Conservation (phyloP, 2,113 vertebrate genomes). For the Eulacestoma nigropectus region DNA sequence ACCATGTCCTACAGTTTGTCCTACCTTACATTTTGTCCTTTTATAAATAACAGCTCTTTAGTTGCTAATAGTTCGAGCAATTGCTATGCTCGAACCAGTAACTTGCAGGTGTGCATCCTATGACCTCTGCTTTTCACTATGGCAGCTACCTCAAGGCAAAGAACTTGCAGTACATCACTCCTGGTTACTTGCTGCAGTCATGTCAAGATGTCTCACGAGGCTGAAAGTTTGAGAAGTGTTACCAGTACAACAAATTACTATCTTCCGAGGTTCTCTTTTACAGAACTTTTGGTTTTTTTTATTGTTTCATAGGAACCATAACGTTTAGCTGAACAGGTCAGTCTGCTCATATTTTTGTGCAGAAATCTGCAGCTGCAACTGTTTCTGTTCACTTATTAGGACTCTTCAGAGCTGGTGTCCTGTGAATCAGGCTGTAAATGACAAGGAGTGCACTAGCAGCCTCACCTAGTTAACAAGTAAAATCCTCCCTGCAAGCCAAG, state of each 20-base stretch:
- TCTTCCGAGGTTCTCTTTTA: not conserved
- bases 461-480: not conserved
- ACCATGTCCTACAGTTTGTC: not conserved
- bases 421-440: not conserved
- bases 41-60: not conserved
- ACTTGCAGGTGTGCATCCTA: not conserved
- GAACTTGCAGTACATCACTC: not conserved
- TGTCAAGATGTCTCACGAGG: not conserved
- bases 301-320: not conserved
- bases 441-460: not conserved
- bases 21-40: not conserved
- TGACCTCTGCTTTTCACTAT: not conserved
- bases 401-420: not conserved
- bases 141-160: not conserved
- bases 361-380: not conserved
- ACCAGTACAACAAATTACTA: not conserved
- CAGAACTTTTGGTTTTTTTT: not conserved
- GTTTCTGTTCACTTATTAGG: not conserved
- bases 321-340: not conserved
- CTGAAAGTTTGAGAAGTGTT: not conserved
- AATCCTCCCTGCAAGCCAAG: not conserved
- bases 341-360: not conserved
- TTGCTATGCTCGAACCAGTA: not conserved
- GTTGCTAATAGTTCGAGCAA: too few species aligned
- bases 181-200: not conserved